Evolutionary conservation across 92 coral and sea anemone species (phyloP), one percentile per base, ranked within the genome.

Genomic region (Scolanthus callimorphus): DNA sequence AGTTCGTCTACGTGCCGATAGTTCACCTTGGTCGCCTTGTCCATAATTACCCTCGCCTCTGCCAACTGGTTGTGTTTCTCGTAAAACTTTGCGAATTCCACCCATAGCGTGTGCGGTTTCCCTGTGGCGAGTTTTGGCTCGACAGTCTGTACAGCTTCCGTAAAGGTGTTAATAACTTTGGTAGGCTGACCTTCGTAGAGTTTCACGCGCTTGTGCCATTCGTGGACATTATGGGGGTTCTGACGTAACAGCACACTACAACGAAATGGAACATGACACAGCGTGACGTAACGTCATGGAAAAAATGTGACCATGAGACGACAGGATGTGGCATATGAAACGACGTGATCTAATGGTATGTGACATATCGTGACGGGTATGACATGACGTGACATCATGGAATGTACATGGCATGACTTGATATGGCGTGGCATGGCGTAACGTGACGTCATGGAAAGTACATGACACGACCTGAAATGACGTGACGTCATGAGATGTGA

Each of bases 201-300:
- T 57, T 81, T 88, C 17, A 94, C 96, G 44, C 99, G 77, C 58
- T 94, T 94, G 68, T 94, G 99, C 99, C 99, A 94, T 34, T 94
- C 99, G 49, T 94, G 96, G 24, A 94, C 98, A 53, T 94, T 94
- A 76, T 94, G 99, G n/a, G 99, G 99, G 55, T 94, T 94, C 71
- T 94, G 99, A 31, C 96, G 96, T 37, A 94, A 83, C 11, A 94
- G 83, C 1, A 94, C 99, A 67, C 99, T 94, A 57, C 3, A 46
- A 45, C 37, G 17, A 12, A 9, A 38, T 0, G n/a, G n/a, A n/a
- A n/a, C n/a, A n/a, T n/a, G n/a, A n/a, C n/a, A n/a, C n/a, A n/a
- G n/a, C n/a, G n/a, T n/a, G n/a, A n/a, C n/a, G n/a, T n/a, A n/a
- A n/a, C n/a, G n/a, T n/a, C n/a, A n/a, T n/a, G n/a, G n/a, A n/a